Base-by-base conservation (phyloP, 2,888 invertebrate genomes). In the Chloromyia formosa region DNA sequence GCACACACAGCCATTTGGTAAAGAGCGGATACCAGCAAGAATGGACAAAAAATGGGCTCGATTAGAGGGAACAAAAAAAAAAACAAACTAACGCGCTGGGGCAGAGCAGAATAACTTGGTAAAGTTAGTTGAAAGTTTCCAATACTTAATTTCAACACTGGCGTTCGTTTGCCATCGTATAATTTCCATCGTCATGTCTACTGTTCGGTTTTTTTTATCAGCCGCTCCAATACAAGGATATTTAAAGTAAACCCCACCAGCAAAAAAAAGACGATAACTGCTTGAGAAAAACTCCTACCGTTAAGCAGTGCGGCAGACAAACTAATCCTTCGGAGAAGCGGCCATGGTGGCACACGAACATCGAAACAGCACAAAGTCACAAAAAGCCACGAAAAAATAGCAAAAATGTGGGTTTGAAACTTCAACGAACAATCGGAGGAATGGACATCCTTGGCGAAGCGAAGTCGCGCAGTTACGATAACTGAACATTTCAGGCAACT, bases 141-240 rank as follows among this genome's bases (percentile, higher is more conserved):
- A 76, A 74, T 76, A 76, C 76, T 76, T 74, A 76, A 76, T 76
- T 76, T 72, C 76, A 76, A 76, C 76, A 76, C 71, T 74, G 58
- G 73, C 68, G 42, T 62, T 75, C 61, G 54, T 53, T 35, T 54
- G 10, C 35, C 35, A 14, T 61, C 27, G 27, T 7, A 10, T 20
- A n/a, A 5, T 16, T 16, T n/a, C 45, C 42, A 10, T 45, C 22
- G 3, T 18, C 22, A 42, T 14, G 42, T 18, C 22, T 68, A 12
- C 23, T 1, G 23, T 16, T 9, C 35, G 10, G 60, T 40, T n/a
- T 12, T 61, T n/a, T 49, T 49, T 49, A 49, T 49, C 27, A 7
- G 27, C 49, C 49, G 10, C 7, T 35, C 7, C 27, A 35, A 35
- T 35, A 35, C 27, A 35, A 35, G 7, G 27, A 35, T 35, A 2